Conservation (phyloP, 2,888 invertebrate species). For the Drosophila meridionalis region DNA sequence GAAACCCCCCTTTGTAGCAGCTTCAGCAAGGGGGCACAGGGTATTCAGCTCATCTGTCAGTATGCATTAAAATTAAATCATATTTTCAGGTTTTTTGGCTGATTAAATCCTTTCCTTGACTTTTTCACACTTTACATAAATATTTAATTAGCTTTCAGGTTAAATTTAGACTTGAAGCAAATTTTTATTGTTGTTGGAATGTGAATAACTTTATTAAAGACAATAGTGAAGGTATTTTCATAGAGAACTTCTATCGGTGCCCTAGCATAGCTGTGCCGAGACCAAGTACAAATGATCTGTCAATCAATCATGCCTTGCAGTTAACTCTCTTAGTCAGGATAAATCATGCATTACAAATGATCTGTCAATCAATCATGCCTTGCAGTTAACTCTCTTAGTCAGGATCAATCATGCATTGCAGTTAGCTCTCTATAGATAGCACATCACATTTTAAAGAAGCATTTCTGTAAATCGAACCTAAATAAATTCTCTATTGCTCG, state of each 20-base stretch:
- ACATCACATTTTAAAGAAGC: not conserved
- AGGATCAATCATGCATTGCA: not conserved
- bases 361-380: too few relatives aligned
- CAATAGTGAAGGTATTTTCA: too few relatives aligned
- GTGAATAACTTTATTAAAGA: not conserved
- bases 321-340: too few relatives aligned
- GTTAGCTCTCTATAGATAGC: not conserved
- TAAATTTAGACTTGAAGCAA: not conserved
- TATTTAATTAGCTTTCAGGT: not conserved
- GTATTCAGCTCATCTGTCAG: not conserved
- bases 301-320: too few relatives aligned
- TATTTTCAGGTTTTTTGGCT: not conserved
- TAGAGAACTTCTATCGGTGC: too few relatives aligned
- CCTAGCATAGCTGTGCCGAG: too few relatives aligned
- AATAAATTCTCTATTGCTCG: not conserved
- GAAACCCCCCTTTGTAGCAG: not conserved
- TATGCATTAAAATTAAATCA: not conserved
- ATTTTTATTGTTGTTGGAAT: not conserved
- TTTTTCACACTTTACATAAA: not conserved
- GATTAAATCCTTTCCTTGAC: not conserved
- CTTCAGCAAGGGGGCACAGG: not conserved
- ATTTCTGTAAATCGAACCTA: not conserved
- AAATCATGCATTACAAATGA: too few relatives aligned
- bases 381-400: too few relatives aligned
- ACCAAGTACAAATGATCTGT: too few relatives aligned